Evolutionary conservation across 1,140 invertebrate species (phyloP).

Genomic region (Zaprionus inermis): DNA sequence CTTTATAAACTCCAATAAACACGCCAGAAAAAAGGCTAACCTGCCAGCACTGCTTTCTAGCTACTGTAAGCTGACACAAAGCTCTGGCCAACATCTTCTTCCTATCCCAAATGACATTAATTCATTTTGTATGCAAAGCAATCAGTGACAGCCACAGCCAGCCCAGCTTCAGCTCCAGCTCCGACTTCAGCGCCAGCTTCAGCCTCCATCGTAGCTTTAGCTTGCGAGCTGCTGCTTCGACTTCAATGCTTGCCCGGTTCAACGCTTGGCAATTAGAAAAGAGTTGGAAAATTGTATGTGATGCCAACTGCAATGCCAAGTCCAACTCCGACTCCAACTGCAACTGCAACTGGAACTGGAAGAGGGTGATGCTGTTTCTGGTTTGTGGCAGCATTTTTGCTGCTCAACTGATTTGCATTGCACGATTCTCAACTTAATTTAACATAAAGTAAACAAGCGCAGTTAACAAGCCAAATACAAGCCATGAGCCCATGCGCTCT

Average conservation of each 20-base stretch:
- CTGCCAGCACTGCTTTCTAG: slow-evolving; percentile 25
- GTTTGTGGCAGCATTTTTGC: slow-evolving; percentile 49
- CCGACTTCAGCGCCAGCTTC: slow-evolving; percentile 6
- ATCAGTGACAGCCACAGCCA: slow-evolving; percentile 65
- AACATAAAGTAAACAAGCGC: slow-evolving; percentile 84
- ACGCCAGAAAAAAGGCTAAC: slow-evolving; percentile 7
- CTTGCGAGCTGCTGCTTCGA: slow-evolving; percentile 5
- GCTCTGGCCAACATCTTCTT: slow-evolving; percentile 75
- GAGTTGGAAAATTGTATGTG: slow-evolving; percentile 80
- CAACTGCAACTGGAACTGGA: not conserved
- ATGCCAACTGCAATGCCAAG: slow-evolving; percentile 1
- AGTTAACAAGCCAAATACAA: slow-evolving; percentile 83
- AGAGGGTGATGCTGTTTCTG: slow-evolving; percentile 28
- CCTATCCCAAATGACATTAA: slow-evolving; percentile 77
- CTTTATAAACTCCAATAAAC: too few species aligned
- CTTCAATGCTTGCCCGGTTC: slow-evolving; percentile 12
- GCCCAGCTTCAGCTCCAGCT: slow-evolving; percentile 31
- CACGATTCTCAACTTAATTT: slow-evolving; percentile 84
- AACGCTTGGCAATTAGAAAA: slow-evolving; percentile 78
- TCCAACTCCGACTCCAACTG: slow-evolving; percentile 9
- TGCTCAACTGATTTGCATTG: slow-evolving; percentile 80
- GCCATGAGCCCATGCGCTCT: slow-evolving; percentile 55
- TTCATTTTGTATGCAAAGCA: slow-evolving; percentile 82
- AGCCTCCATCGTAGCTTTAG: slow-evolving; percentile 12
- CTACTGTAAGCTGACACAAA: slow-evolving; percentile 50